phyloP scores from a whole-genome alignment of 1,140 invertebrate genomes.

The Drosophila rufa region DNA sequence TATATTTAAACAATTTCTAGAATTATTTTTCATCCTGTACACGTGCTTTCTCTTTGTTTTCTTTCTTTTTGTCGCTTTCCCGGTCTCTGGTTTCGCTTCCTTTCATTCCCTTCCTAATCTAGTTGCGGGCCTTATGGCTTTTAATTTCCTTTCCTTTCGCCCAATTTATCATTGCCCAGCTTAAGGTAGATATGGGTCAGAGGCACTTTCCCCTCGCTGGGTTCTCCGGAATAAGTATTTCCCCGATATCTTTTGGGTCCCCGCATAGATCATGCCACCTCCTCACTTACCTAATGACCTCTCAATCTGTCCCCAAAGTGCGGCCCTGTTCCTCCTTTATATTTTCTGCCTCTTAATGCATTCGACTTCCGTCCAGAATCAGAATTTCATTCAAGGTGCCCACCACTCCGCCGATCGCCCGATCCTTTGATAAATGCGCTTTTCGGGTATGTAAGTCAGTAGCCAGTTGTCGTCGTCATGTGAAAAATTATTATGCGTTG shows the following conservation, averaged over 20 bases:
- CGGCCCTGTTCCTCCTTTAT: background rate
- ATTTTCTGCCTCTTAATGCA: background rate
- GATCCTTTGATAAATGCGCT: constrained; percentile 79
- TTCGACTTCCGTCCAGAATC: constrained; percentile 53
- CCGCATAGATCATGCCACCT: constrained; percentile 68
- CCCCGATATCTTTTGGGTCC: constrained; percentile 19
- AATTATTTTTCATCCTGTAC: background rate
- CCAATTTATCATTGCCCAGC: constrained; percentile 72
- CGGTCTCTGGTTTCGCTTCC: constrained; percentile 25
- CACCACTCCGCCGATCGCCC: constrained; percentile 5
- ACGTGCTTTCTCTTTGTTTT: constrained; percentile 10
- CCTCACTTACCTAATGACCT: constrained; percentile 72
- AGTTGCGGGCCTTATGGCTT: constrained; percentile 71
- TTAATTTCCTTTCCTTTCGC: constrained; percentile 76
- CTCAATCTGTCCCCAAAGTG: constrained; percentile 80
- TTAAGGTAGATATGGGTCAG: constrained; percentile 45
- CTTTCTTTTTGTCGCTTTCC: constrained; percentile 26
- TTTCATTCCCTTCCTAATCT: constrained; percentile 52
- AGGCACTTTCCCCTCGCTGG: background rate
- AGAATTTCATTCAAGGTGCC: constrained; percentile 64
- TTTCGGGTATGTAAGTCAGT: constrained; percentile 83
- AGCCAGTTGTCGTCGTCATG: constrained; percentile 73
- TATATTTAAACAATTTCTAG: background rate
- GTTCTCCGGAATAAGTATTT: constrained; percentile 4
- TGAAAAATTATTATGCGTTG: constrained; percentile 83